Evolutionary conservation across 2,888 invertebrate species (phyloP), one percentile per base, ranked within the genome.

Genomic region (Philaethria dido): DNA sequence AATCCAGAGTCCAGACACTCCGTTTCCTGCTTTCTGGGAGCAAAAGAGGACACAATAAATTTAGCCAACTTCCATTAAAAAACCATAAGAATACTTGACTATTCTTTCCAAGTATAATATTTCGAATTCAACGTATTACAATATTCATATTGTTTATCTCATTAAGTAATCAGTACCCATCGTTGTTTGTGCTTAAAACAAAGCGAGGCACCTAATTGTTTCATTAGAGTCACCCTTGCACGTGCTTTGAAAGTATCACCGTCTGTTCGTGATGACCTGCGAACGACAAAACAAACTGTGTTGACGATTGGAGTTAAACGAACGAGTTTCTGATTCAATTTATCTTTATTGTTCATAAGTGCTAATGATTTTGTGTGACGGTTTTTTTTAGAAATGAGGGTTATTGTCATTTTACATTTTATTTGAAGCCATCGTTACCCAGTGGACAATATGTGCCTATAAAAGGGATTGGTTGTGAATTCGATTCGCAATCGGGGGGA

Each of bases 241-340:
- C 75, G 77, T 78, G 76, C 75, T 76, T 73, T 74, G 74, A 75
- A 76, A 75, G 74, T 73, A 70, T 73, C 72, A 70, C 69, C 59
- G 73, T 55, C 68, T 64, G 64, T 48, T 72, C 59, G 68, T 74
- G 74, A 76, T 75, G 72, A 71, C 70, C 66, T 68, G 59, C 52
- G 29, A 16, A 69, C 71, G 59, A 48, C 59, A 50, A 64, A 36
- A 60, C 39, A 13, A 59, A 29, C 57, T 13, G 25, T 14, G 18
- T 45, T 55, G 18, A 55, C 60, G 64, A 68, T 57, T 55, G 63
- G 69, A 52, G 18, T 22, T 16, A 50, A 44, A 20, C 33, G 1
- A 14, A 47, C 16, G 45, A 18, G 11, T 33, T 14, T 44, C 8
- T 18, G 3, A 20, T 47, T 20, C 44, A 18, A 60, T 47, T 29